phyloP scores from a whole-genome alignment of 2,888 invertebrate species.

The Deilephila elpenor region DNA sequence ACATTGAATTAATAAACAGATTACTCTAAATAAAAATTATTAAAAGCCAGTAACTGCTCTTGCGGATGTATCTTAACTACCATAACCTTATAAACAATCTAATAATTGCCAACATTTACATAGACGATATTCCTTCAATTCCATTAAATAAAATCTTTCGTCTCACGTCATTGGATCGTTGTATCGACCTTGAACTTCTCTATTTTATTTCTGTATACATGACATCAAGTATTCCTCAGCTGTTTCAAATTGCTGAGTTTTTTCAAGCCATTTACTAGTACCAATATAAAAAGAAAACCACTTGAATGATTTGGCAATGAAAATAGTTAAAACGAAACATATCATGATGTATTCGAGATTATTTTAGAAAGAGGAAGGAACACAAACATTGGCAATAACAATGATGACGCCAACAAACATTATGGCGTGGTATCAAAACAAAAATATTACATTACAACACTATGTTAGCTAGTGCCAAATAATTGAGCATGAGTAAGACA shows the following conservation, averaged over 20 bases:
- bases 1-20: too few species aligned
- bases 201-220: background rate
- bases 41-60: too few species aligned
- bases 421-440: background rate
- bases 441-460: too few species aligned
- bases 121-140: background rate
- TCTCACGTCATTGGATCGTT: background rate
- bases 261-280: background rate
- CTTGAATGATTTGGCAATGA: background rate
- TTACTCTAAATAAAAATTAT: too few species aligned
- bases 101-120: background rate
- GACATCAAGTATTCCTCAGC: background rate
- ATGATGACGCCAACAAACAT: background rate
- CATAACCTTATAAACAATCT: background rate
- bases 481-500: background rate
- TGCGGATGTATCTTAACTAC: too few species aligned
- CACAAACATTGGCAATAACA: background rate
- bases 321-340: background rate
- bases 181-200: background rate
- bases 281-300: constrained; percentile 1
- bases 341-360: background rate
- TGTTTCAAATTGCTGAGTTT: background rate
- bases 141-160: background rate
- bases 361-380: background rate
- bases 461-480: background rate